Evolutionary conservation across 2,888 invertebrate genomes (phyloP), one percentile per base, ranked within the genome.

Genomic region (Nephrocerus scutellatus): DNA sequence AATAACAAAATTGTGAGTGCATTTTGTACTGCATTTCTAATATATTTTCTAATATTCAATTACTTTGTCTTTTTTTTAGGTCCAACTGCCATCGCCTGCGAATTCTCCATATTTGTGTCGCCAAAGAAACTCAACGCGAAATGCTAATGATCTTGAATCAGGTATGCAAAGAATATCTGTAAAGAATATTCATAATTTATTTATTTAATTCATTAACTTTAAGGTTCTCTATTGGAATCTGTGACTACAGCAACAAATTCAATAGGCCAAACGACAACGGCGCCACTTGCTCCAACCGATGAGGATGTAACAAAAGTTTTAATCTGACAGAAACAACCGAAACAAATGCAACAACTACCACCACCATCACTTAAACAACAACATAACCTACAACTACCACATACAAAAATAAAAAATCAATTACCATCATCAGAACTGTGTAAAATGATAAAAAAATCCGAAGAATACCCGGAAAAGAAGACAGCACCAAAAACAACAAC

Each of bases 61-160:
- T 30, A 10, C n/a, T 22, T 23, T 25, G 23, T 21, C 21, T 19
- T 24, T 36, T 37, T 36, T 52, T 9, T 66, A 69, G 65, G 63
- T 62, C 47, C 73, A 60, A 54, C 70, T 83, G 37, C 83, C 85
- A 12, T 85, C 87, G 6, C 86, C 86, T 9, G 77, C 79, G 35
- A 81, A 81, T 52, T 84, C 86, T 14, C 86, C 87, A 23, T 87
- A 84, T 63, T 70, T 85, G 63, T 86, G 86, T 63, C 76, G 88
- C 39, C 88, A 88, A 60, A 74, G 88, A 42, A 84, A 75, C 61
- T 79, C 79, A 63, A 75, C 78, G 62, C 72, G 78, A 43, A 67
- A 68, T 50, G 54, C 62, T 8, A 68, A 60, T 46, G 68, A 68
- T 48, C 51, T 68, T 30, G 68, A 68, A 50, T 60, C 66, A 29